Evolutionary conservation across 2,888 invertebrate species (phyloP).

Genomic region (Phymatocera aterrima): DNA sequence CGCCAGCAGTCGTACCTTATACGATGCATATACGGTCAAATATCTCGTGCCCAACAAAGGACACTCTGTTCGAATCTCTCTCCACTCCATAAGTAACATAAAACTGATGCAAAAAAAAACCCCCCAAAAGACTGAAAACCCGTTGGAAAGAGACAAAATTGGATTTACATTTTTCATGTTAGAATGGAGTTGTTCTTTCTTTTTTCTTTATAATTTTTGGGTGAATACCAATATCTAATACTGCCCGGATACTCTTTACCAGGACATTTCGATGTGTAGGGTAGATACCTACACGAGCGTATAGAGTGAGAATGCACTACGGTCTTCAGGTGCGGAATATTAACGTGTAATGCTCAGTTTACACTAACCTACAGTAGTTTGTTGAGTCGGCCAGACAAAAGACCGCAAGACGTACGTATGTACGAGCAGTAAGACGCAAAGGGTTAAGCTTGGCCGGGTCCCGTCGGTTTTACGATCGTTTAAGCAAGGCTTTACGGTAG

Average conservation of each 20-base stretch:
- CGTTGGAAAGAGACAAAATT: no score
- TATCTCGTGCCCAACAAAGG: background rate
- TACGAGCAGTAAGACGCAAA: constrained; percentile 65
- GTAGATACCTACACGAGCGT: no score
- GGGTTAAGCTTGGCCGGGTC: constrained; percentile 69
- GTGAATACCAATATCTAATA: no score
- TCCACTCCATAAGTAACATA: background rate
- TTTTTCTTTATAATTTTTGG: no score
- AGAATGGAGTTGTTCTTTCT: no score
- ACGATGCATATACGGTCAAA: background rate
- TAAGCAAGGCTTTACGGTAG: constrained; percentile 69
- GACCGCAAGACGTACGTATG: constrained; percentile 37
- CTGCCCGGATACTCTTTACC: no score
- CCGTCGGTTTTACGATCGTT: constrained; percentile 72
- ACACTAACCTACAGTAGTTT: constrained; percentile 33
- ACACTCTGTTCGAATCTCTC: background rate
- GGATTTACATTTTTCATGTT: no score
- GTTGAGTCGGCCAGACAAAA: background rate
- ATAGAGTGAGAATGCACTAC: no score
- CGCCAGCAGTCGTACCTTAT: background rate
- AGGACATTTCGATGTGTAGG: no score
- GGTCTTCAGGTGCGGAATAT: constrained; percentile 2
- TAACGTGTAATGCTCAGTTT: constrained; percentile 9
- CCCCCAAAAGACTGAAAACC: background rate
- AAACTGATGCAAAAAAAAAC: background rate